phyloP scores from a whole-genome alignment of 2,113 vertebrate species.

The Cottus gobio region DNA sequence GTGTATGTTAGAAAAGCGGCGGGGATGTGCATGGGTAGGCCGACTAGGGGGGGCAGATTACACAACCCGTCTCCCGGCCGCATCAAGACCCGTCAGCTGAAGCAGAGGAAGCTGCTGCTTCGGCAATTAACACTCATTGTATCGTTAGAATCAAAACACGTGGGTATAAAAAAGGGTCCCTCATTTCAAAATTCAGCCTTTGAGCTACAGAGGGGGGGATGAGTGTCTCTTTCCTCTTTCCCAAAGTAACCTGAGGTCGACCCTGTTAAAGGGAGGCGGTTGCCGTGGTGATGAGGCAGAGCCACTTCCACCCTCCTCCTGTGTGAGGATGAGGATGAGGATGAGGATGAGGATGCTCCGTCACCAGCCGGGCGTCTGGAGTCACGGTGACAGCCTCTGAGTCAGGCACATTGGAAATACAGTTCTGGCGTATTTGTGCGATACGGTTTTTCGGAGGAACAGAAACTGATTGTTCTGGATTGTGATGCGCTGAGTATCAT shows the following conservation, averaged over 20 bases:
- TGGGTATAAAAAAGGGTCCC: background rate
- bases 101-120: background rate
- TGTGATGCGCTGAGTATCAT: background rate
- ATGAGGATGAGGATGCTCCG: conserved; percentile 62
- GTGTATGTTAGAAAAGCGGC: conserved; percentile 1
- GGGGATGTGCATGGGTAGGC: conserved; percentile 14
- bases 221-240: background rate
- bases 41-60: background rate
- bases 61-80: conserved; percentile 11
- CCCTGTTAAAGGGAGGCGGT: conserved; percentile 21
- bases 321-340: too few species aligned
- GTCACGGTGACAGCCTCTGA: conserved; percentile 54
- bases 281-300: conserved; percentile 52
- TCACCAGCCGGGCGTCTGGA: conserved; percentile 63
- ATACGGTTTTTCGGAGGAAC: conserved; percentile 9
- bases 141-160: conserved; percentile 18
- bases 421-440: conserved; percentile 17
- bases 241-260: conserved; percentile 2
- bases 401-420: conserved; percentile 53
- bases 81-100: background rate
- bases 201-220: background rate
- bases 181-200: background rate
- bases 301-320: background rate
- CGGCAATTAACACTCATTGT: background rate
- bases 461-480: conserved; percentile 31